Conservation (phyloP, 1,140 invertebrate genomes). For the Drosophila lacertosa region DNA sequence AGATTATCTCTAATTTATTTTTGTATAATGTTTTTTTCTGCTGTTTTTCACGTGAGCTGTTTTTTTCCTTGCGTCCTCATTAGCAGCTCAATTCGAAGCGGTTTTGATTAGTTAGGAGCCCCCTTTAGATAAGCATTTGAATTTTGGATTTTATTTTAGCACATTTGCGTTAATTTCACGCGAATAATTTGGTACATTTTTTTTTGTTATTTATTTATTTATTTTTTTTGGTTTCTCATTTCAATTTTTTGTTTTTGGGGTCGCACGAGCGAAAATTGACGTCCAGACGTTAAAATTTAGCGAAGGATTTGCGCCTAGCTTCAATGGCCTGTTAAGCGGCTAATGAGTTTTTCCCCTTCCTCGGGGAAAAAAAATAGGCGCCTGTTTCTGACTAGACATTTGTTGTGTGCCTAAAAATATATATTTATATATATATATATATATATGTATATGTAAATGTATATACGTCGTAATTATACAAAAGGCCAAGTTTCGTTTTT, state of each 20-base stretch:
- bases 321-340: slow-evolving; percentile 24
- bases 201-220: slow-evolving; percentile 11
- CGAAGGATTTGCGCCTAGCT: slow-evolving; percentile 27
- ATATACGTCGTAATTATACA: slow-evolving; percentile 7
- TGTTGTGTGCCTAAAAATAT: slow-evolving; percentile 19
- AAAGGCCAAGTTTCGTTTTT: not conserved
- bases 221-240: not conserved
- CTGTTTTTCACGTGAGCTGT: slow-evolving; percentile 7
- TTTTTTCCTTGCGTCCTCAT: slow-evolving; percentile 32
- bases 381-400: slow-evolving; percentile 32
- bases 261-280: slow-evolving; percentile 23
- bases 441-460: too few species aligned
- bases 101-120: slow-evolving; percentile 23
- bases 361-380: not conserved
- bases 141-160: slow-evolving; percentile 29
- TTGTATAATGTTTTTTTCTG: not conserved
- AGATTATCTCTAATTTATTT: slow-evolving; percentile 8
- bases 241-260: slow-evolving; percentile 19
- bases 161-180: slow-evolving; percentile 37
- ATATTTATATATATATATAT: too few species aligned
- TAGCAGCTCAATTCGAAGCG: slow-evolving; percentile 25
- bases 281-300: slow-evolving; percentile 10
- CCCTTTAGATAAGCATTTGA: slow-evolving; percentile 7
- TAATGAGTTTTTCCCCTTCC: slow-evolving; percentile 24
- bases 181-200: slow-evolving; percentile 23